Base-by-base conservation (phyloP, 2,888 invertebrate species). In the Onchidella celtica region DNA sequence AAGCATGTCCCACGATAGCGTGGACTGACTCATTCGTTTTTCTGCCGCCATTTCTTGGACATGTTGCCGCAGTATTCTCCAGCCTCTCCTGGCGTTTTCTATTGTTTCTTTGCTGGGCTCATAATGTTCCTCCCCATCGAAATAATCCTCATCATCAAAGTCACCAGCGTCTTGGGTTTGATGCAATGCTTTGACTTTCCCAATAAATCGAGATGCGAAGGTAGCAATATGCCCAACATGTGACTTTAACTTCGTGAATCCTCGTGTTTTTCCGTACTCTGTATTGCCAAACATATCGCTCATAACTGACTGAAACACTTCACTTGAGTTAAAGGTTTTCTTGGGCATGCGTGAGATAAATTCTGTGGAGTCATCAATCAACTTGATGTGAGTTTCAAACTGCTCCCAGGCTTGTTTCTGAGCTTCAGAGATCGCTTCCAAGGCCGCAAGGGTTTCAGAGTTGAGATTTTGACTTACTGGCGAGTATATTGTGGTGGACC, bases 301-400 rank as follows among this genome's bases (percentile, higher is more conserved):
- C 89, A 90, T 89, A 0, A 88, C 89, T 78, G 87, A 82, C 75
- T 89, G 88, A 78, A 89, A 90, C 9, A 84, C 85, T 55, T 83
- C 83, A 80, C 90, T 90, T 21, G 88, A 85, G 9, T 85, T 77
- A 81, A 90, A 90, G 40, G 86, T 86, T 2, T 86, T 86, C 66
- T 84, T 85, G 6, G 88, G 88, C 80, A 85, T 85, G n/a, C 85
- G 83, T 17, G 76, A 38, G 59, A 85, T 85, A 11, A 73, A 59
- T 47, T 86, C 87, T n/a, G 84, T 77, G 21, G 86, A 82, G 65
- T 87, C 89, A 65, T 86, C 80, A 27, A 89, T 88, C 29, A 61
- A 83, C 77, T 88, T 87, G 21, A 89, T 86, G 59, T 88, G 85
- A 55, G 87, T 85, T 68, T 85, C 88, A 74, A 89, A 89, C 17